Evolutionary conservation across 2,888 invertebrate genomes (phyloP).

Genomic region (Agrochola macilenta): DNA sequence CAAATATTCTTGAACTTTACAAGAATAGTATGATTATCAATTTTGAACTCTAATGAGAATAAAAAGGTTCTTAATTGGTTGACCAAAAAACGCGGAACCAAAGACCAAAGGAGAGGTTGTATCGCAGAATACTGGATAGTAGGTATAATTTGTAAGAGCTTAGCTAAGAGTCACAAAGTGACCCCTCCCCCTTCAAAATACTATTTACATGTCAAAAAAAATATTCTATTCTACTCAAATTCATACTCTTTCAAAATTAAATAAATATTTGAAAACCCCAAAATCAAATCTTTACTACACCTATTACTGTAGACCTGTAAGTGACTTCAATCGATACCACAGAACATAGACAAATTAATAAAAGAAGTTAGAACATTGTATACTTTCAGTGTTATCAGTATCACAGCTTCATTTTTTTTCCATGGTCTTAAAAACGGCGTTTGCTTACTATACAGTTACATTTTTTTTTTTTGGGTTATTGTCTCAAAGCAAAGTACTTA

Average conservation of each 20-base stretch:
- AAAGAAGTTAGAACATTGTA: neutral
- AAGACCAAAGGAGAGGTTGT: neutral
- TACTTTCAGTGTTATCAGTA: neutral
- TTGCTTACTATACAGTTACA: neutral
- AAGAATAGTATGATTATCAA: slow-evolving; percentile 19
- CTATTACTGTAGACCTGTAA: slow-evolving; percentile 16
- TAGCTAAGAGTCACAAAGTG: slow-evolving; percentile 3
- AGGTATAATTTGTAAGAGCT: neutral
- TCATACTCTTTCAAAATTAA: neutral
- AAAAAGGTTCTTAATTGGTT: slow-evolving; percentile 10
- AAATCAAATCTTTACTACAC: slow-evolving; percentile 16
- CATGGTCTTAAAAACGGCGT: neutral
- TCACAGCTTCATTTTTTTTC: neutral
- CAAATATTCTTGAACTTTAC: neutral
- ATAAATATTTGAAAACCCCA: neutral
- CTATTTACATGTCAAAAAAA: slow-evolving; percentile 6
- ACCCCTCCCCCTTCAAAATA: neutral
- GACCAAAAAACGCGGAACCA: neutral
- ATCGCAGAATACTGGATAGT: slow-evolving; percentile 6
- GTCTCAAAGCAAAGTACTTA: neutral
- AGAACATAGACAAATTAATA: neutral
- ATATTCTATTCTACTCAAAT: neutral
- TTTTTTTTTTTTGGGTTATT: neutral
- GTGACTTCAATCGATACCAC: neutral
- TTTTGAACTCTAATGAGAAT: slow-evolving; percentile 22